Base-by-base conservation (phyloP, 2,888 invertebrate species). In the Thecophora atra region DNA sequence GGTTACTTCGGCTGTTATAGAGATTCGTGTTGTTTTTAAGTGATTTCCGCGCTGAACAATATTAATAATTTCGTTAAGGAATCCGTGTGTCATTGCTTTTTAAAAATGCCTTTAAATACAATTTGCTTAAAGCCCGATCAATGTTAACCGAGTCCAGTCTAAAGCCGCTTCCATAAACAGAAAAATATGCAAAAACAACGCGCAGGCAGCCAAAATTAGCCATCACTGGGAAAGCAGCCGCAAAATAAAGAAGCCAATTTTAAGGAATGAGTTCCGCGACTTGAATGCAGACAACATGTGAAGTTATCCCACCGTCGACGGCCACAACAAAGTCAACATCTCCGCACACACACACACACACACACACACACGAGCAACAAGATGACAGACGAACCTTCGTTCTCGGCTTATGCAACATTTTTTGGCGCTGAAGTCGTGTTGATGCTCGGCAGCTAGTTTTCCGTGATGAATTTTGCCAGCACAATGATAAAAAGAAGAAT, bases 161-260 rank as follows among this genome's bases (percentile, higher is more conserved):
- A 11, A 21, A 56, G 56, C 19, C 15, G 19, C 56, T 42, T 58
- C 24, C 24, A 58, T 21, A 24, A 58, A 17, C 13, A 26, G 6
- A 7, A 26, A 11, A 24, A 58, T 24, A 26, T 58, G 58, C 58
- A 26, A 75, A 78, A 78, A 73, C 70, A 66, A 58, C 79, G 82
- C 82, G 81, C 81, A 81, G 81, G 79, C 80, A 78, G 77, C 64
- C 15, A 44, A 64, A 51, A 68, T 68, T 71, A 70, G 26, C 60
- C 42, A 68, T 28, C 51, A 58, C 80, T 78, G 79, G 78, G 80
- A 79, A 75, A 77, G 77, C 80, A 37, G 13, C 56, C 42, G 24
- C 44, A n/a, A 66, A 72, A 65, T 44, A 24, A 21, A 21, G 58
- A 28, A 21, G 63, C 47, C 44, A 44, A 6, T 19, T 26, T 11